A percentile compares a stretch with the other conserved stretches of the same genome.
Conservation (phyloP, 2,113 vertebrate genomes). For the Cyanistes caeruleus region DNA sequence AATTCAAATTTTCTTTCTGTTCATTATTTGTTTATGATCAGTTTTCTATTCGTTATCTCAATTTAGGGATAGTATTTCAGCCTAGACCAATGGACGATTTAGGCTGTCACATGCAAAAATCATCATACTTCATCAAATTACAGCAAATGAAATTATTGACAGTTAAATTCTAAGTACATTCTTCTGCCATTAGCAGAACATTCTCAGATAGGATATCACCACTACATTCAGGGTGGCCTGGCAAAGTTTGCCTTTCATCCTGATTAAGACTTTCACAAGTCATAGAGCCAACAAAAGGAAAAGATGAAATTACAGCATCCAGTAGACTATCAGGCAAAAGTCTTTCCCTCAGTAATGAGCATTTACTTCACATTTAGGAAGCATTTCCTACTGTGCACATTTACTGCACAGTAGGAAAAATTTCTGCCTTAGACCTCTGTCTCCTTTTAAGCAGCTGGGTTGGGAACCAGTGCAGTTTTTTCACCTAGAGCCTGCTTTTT, state of each 20-base stretch:
- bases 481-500: not conserved
- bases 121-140: not conserved
- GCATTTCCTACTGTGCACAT: too few species aligned
- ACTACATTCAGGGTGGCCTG: not conserved
- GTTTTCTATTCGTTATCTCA: constrained; percentile 31
- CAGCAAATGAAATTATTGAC: not conserved
- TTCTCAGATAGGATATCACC: not conserved
- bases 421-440: not conserved
- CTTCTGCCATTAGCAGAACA: not conserved
- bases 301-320: not conserved
- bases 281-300: not conserved
- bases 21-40: constrained; percentile 44
- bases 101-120: not conserved
- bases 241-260: not conserved
- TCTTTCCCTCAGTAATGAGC: not conserved
- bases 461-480: not conserved
- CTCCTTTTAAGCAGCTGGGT: not conserved
- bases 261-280: not conserved
- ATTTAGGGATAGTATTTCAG: not conserved
- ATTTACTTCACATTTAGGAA: not conserved
- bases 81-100: not conserved
- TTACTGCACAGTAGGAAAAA: not conserved
- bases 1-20: constrained; percentile 20
- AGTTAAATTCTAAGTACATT: not conserved
- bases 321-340: not conserved